Evolutionary conservation across 2,797 vertebrate species (phyloP), one percentile per base, ranked within the genome.

Genomic region (Columba guinea): DNA sequence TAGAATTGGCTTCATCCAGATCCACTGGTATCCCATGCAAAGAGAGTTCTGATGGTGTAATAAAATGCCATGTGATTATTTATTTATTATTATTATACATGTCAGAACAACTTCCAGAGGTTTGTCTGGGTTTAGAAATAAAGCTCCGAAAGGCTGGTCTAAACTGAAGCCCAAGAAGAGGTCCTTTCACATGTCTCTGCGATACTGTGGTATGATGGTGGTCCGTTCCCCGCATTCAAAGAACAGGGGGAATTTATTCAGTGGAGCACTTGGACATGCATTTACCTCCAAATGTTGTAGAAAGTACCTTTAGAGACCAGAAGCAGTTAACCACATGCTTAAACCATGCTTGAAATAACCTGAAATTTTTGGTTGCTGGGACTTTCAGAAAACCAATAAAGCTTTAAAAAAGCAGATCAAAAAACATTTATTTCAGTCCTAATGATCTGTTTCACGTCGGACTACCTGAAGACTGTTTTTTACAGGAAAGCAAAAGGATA

Each of bases 1-100:
- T 95, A 96, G 65, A 94, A 91, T 89, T 92, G 93, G 94, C 92
- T 96, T 94, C 68, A 85, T 65, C 73, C 84, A 95, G 74, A 93
- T 53, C 37, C 82, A 80, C 68, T 56, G 71, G 90, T 95, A 96
- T 95, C 88, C 84, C 74, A 56, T 92, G 88, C 58, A 92, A 78
- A 87, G 85, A 67, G 68, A 59, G 62, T 69, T 93, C 78, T 87
- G 87, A 56, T 83, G 86, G 62, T 83, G 51, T 67, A 92, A 91
- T 89, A 78, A 95, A 94, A 78, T 90, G 78, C 64, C 84, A 75
- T 27, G 78, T 84, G 89, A 93, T 92, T 94, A 83, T 95, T 93
- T 95, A 96, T 97, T 94, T 97, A 95, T 81, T 84, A 73, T 94
- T 89, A 37, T 71, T 75, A 49, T 90, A 46, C 92, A 0, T 96